Percentiles rank a stretch among this genome's conserved stretches.
These are phyloP conservation scores for Rhopalosiphum padi DNA, from an alignment of 1,140 invertebrate genomes.

Conservation along the genomic window DNA sequence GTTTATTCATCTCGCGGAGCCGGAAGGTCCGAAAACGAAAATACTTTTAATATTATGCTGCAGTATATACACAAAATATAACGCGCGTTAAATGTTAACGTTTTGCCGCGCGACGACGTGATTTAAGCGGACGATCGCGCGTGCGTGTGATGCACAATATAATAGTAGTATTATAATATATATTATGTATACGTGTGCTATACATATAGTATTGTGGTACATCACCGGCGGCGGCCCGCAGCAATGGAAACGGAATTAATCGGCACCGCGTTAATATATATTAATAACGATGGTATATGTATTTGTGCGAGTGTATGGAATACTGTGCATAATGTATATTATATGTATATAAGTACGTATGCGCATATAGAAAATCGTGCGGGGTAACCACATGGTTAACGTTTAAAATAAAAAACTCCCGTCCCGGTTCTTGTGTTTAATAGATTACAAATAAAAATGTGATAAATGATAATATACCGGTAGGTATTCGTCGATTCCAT, in stretches of 20 bases:
- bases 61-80: background rate
- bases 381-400: background rate
- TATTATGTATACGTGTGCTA: too few species aligned
- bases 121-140: background rate
- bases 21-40: constrained; percentile 21
- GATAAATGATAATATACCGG: too few species aligned
- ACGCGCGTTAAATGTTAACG: too few species aligned
- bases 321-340: background rate
- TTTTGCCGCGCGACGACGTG: background rate
- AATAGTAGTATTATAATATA: background rate
- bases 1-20: background rate
- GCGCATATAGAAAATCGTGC: background rate
- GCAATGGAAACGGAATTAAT: constrained; percentile 19
- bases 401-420: background rate
- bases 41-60: background rate
- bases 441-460: too few species aligned
- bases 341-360: background rate
- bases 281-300: background rate
- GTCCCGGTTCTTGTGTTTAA: background rate
- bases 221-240: background rate
- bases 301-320: background rate
- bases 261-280: background rate
- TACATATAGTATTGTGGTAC: background rate
- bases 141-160: background rate
- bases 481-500: too few species aligned